Conservation (phyloP, 2,797 vertebrate species). For the Pempheris klunzingeri region DNA sequence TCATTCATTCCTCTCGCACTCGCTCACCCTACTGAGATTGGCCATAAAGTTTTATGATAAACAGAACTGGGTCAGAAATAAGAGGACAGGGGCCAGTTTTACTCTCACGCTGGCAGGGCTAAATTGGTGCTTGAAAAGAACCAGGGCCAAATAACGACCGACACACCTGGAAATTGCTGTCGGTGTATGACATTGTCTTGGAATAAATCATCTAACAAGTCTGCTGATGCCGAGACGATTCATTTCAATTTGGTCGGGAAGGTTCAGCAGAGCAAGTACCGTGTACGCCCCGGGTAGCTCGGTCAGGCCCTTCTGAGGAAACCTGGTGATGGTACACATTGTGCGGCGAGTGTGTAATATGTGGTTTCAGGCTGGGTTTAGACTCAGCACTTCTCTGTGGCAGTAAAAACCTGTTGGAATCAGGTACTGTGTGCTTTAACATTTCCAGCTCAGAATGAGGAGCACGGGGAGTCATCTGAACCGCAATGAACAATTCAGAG, state of each 20-base stretch:
- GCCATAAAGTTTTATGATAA: conserved; percentile 82
- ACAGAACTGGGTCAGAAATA: conserved; percentile 80
- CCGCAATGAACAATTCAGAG: conserved; percentile 70
- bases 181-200: conserved; percentile 43
- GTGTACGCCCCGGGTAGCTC: conserved; percentile 25
- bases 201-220: conserved; percentile 61
- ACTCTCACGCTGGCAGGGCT: conserved; percentile 56
- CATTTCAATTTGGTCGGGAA: conserved; percentile 42
- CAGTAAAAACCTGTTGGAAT: conserved; percentile 76
- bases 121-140: conserved; percentile 60
- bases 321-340: conserved; percentile 49
- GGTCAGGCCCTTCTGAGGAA: conserved; percentile 49
- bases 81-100: conserved; percentile 65
- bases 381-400: conserved; percentile 74
- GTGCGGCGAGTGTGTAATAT: conserved; percentile 64
- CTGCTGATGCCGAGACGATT: conserved; percentile 26
- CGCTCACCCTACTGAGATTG: conserved; percentile 68
- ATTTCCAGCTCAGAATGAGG: conserved; percentile 73
- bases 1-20: conserved; percentile 61
- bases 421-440: conserved; percentile 73
- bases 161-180: conserved; percentile 68
- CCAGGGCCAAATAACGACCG: conserved; percentile 53
- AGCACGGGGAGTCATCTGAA: conserved; percentile 76
- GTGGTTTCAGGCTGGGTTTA: conserved; percentile 70
- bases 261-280: conserved; percentile 40